phyloP scores from a whole-genome alignment of 2,113 vertebrate genomes.

The Urocynchramus pylzowi region DNA sequence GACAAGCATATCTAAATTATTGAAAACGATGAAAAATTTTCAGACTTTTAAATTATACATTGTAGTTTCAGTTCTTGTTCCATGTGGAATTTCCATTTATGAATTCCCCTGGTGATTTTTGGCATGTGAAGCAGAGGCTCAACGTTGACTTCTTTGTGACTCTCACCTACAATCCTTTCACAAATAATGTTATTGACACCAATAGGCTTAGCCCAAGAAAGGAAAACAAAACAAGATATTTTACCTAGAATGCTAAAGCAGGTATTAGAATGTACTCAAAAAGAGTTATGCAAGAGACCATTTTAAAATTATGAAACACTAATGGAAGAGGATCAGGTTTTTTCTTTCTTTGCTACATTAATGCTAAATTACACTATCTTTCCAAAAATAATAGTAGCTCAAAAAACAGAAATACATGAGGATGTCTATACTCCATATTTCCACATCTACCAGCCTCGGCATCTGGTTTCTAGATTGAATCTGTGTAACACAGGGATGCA shows the following conservation, averaged over 20 bases:
- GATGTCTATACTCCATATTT: background rate
- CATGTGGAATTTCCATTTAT: background rate
- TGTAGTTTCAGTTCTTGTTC: background rate
- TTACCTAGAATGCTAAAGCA: background rate
- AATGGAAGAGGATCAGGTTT: fast-evolving
- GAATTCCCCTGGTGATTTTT: background rate
- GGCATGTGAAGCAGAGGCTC: background rate
- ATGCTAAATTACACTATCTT: background rate
- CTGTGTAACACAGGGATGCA: background rate
- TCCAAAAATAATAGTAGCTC: background rate
- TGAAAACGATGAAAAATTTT: background rate
- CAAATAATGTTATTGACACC: background rate
- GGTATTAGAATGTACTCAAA: background rate
- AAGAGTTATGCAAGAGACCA: background rate
- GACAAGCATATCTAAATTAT: background rate
- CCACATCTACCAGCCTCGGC: fast-evolving
- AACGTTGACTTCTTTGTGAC: background rate
- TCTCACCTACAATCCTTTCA: background rate
- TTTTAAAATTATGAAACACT: background rate
- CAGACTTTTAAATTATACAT: background rate
- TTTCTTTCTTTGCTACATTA: background rate
- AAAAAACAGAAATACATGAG: background rate
- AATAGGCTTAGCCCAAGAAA: background rate
- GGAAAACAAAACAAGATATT: background rate
- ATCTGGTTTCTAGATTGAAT: background rate